Conservation (phyloP, 2,113 vertebrate species). For the Halcyon malimbica region DNA sequence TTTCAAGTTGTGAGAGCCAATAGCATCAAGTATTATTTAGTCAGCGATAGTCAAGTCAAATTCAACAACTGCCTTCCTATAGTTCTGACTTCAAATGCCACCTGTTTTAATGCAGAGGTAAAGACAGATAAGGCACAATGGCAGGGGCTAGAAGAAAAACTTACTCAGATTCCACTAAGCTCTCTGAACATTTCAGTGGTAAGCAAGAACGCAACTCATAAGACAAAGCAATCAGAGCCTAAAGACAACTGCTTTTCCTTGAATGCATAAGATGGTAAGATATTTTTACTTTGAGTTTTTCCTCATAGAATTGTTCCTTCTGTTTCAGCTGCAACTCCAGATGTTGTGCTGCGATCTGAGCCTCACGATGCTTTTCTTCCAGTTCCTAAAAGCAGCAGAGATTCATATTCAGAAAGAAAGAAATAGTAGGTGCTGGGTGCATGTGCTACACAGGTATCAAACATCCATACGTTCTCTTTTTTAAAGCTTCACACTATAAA, state of each 20-base stretch:
- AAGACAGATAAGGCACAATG: not conserved
- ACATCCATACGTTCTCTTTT: not conserved
- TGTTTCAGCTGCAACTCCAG: slow-evolving; percentile 93
- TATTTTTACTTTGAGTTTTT: slow-evolving; percentile 93
- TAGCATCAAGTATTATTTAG: not conserved
- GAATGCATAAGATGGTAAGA: not conserved
- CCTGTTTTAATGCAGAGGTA: not conserved
- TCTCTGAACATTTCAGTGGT: not conserved
- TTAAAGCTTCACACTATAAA: not conserved
- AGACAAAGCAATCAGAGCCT: not conserved
- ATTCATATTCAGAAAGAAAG: slow-evolving; percentile 24
- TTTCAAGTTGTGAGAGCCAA: not conserved
- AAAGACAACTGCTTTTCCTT: slow-evolving; percentile 6
- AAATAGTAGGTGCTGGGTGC: not conserved
- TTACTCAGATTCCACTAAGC: not conserved
- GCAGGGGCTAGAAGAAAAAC: not conserved
- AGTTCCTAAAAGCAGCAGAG: slow-evolving; percentile 82
- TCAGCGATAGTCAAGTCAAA: not conserved
- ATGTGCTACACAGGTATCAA: not conserved
- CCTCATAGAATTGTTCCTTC: slow-evolving; percentile 95
- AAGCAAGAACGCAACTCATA: not conserved
- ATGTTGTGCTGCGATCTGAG: slow-evolving; percentile 88
- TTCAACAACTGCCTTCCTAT: not conserved
- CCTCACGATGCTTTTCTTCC: slow-evolving; percentile 93
- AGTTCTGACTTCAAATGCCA: not conserved